Evolutionary conservation across 2,113 vertebrate genomes (phyloP).

Genomic region (Lepisosteus oculatus): DNA sequence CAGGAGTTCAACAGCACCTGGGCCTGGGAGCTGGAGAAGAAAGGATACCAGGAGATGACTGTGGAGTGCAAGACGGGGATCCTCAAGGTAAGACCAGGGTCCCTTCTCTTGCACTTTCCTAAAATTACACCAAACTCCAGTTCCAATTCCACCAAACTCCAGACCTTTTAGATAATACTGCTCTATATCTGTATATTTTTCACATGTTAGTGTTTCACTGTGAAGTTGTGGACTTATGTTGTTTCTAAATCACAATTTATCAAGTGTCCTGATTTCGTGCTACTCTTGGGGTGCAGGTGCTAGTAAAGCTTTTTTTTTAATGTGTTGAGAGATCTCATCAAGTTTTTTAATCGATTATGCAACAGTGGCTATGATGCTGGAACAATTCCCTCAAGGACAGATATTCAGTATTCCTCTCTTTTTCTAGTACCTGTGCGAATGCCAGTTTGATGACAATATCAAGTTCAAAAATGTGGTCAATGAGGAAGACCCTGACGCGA

Average conservation of each 20-base stretch:
- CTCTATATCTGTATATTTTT: not conserved
- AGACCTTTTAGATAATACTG: not conserved
- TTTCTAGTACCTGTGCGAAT: slow-evolving; percentile 90
- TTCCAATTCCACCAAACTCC: too few species aligned
- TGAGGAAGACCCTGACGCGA: slow-evolving; percentile 89
- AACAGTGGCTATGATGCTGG: too few species aligned
- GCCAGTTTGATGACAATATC: slow-evolving; percentile 97
- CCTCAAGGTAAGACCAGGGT: slow-evolving; percentile 76
- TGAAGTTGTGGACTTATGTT: too few species aligned
- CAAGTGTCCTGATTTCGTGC: too few species aligned
- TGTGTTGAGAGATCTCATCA: not conserved
- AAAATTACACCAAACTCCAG: too few species aligned
- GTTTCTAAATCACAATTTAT: too few species aligned
- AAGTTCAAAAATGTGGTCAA: slow-evolving; percentile 94
- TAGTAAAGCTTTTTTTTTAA: too few species aligned
- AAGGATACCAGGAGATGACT: slow-evolving; percentile 91
- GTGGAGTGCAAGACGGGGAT: slow-evolving; percentile 92
- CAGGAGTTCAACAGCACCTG: slow-evolving; percentile 94
- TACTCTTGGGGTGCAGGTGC: too few species aligned
- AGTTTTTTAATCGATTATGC: not conserved
- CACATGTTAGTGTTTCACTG: not conserved
- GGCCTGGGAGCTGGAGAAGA: slow-evolving; percentile 98
- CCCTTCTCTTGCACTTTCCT: too few species aligned
- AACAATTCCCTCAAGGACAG: too few species aligned
- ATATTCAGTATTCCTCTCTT: slow-evolving; percentile 16